These are phyloP conservation scores for Pyrgus malvae DNA, from an alignment of 2,888 invertebrate genomes.

Conservation along the genomic window DNA sequence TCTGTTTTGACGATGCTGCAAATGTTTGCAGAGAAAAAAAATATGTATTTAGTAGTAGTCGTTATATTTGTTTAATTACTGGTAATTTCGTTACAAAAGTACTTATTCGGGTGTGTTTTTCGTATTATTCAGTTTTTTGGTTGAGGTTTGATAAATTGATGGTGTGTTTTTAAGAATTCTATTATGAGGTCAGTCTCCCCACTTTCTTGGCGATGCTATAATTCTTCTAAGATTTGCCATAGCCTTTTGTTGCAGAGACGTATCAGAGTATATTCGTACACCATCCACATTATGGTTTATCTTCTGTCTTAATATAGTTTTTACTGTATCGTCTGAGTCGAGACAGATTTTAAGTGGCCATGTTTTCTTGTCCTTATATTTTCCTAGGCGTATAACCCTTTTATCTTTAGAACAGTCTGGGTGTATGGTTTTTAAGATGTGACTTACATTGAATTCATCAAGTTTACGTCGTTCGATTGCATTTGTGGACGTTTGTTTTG, in stretches of 20 bases:
- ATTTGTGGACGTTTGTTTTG: background rate
- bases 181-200: conserved; percentile 37
- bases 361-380: conserved; percentile 3
- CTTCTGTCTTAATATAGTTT: background rate
- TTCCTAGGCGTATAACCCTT: conserved; percentile 3
- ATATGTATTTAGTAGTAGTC: conserved; percentile 26
- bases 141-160: conserved; percentile 15
- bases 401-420: background rate
- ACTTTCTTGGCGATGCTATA: conserved; percentile 28
- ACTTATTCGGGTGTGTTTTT: background rate
- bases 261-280: background rate
- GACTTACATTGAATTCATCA: background rate
- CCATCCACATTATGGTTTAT: background rate
- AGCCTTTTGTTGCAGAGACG: background rate
- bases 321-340: background rate
- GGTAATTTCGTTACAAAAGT: conserved; percentile 24
- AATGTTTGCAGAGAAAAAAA: conserved; percentile 37
- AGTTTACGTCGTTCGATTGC: background rate
- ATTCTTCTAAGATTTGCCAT: conserved; percentile 26
- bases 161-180: conserved; percentile 40
- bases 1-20: conserved; percentile 31
- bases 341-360: conserved; percentile 7
- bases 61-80: conserved; percentile 33
- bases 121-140: conserved; percentile 17
- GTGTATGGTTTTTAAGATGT: background rate